Base-by-base conservation (phyloP, 2,113 vertebrate species). In the Jacana jacana region DNA sequence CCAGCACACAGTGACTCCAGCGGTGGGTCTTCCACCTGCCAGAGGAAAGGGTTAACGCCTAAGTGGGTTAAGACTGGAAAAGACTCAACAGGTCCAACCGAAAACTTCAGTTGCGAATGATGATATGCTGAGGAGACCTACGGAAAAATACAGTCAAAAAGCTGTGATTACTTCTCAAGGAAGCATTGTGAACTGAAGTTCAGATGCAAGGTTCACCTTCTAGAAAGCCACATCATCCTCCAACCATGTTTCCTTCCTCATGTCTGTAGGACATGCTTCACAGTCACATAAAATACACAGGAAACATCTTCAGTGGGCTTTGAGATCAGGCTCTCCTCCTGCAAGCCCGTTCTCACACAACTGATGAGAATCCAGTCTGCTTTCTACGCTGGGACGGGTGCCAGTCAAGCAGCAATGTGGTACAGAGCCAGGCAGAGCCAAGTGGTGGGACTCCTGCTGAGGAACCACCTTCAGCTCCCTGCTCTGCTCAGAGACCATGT, bases 1-100 rank as follows among this genome's bases (percentile, higher is more conserved):
- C 99, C 73, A 99, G 92, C 48, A 98, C 96, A 42, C 99, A 99
- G 61, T 97, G 97, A 83, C 98, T 98, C 99, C 99, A 99, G 88
- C 97, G 98, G 78, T 99, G 98, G 25, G 95, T 97, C 91, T 95
- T 98, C 99, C 99, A 99, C 64, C 99, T 99, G 88, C 12, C 78
- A 93, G 13, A 16, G 49, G 13, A 93, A 73, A 71, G 17, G 48
- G 35, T 7, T 9, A 91, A 82, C 27, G 23, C 6, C 1, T 12
- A 11, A 46, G 13, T 1, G 1, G 31, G 17, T 48, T 30, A n/a
- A 22, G 60, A 13, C 17, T 31, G 22, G 13, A 13, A 44, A 49
- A 31, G 23, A n/a, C 13, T 13, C 14, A 60, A 78, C 17, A 30
- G 0, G 2, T 10, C 25, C 20, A 27, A 19, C 30, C 24, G 71